Percentiles rank a stretch among this genome's conserved stretches.
These are phyloP conservation scores for Parazoanthus darwini DNA, from an alignment of 92 coral and sea anemone genomes.

Conservation along the genomic window DNA sequence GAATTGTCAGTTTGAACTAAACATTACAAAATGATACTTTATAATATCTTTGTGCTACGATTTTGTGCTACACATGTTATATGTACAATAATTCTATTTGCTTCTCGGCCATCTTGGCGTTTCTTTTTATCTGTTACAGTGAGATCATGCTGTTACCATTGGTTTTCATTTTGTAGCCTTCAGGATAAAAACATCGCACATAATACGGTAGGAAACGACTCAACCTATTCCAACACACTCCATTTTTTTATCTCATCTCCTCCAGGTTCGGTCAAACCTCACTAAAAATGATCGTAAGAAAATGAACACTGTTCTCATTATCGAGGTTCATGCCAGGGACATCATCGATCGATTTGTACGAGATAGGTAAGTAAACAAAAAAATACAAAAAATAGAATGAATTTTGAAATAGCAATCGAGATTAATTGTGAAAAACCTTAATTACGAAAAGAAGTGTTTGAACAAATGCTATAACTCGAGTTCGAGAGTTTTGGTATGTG, in stretches of 20 bases:
- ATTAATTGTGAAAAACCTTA: no score
- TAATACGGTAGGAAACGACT: neutral
- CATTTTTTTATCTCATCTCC: neutral
- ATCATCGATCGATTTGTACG: constrained; percentile 94
- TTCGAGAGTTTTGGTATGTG: no score
- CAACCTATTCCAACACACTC: no score
- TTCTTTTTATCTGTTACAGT: no score
- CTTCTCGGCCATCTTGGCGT: neutral
- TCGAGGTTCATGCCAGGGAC: constrained; percentile 98
- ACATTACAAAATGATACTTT: neutral
- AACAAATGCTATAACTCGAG: no score
- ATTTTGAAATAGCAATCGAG: neutral
- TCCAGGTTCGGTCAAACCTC: constrained; percentile 88
- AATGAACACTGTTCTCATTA: constrained; percentile 89
- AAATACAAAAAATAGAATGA: no score
- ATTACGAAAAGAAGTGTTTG: no score
- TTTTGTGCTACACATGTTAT: neutral
- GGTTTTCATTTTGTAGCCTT: neutral
- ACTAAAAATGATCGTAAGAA: constrained; percentile 97
- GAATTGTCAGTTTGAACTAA: neutral
- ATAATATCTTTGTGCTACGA: neutral
- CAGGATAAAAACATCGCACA: neutral
- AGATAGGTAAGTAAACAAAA: constrained; percentile 74
- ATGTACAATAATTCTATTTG: neutral
- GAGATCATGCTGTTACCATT: neutral